phyloP scores from a whole-genome alignment of 1,140 invertebrate genomes.

The Pseudoatta argentina region DNA sequence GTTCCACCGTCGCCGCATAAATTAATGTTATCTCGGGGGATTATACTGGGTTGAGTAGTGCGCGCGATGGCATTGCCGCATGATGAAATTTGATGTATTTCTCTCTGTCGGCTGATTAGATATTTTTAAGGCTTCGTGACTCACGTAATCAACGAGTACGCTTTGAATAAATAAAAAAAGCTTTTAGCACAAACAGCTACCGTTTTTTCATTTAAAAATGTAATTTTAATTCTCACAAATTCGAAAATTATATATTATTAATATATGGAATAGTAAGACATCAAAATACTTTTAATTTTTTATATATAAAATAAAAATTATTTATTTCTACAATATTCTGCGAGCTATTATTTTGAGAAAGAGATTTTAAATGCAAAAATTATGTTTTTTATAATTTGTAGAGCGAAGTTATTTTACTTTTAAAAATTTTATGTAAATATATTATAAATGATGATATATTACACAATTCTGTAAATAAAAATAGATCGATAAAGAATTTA shows the following conservation, averaged over 20 bases:
- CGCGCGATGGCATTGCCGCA: conserved; percentile 59
- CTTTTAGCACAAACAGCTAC: neutral
- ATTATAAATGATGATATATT: neutral
- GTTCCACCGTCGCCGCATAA: conserved; percentile 60
- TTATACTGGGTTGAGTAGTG: conserved; percentile 52
- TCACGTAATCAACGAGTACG: conserved; percentile 64
- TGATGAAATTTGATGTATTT: conserved; percentile 70
- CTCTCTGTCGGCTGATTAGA: conserved; percentile 62
- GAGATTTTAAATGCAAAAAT: neutral
- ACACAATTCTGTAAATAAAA: neutral
- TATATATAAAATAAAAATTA: neutral
- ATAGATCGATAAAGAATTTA: conserved; percentile 1
- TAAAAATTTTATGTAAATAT: conserved; percentile 11
- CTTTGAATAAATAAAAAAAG: conserved; percentile 28
- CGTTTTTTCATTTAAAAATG: conserved; percentile 20
- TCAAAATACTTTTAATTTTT: neutral
- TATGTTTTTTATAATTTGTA: neutral
- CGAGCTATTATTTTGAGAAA: neutral
- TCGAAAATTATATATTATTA: neutral
- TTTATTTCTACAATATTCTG: neutral
- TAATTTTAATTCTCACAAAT: neutral
- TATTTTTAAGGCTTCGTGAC: conserved; percentile 61
- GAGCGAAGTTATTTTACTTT: neutral
- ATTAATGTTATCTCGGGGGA: conserved; percentile 68
- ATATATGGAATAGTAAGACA: neutral